Base-by-base conservation (phyloP, 2,113 vertebrate genomes). In the Vidua chalybeata region DNA sequence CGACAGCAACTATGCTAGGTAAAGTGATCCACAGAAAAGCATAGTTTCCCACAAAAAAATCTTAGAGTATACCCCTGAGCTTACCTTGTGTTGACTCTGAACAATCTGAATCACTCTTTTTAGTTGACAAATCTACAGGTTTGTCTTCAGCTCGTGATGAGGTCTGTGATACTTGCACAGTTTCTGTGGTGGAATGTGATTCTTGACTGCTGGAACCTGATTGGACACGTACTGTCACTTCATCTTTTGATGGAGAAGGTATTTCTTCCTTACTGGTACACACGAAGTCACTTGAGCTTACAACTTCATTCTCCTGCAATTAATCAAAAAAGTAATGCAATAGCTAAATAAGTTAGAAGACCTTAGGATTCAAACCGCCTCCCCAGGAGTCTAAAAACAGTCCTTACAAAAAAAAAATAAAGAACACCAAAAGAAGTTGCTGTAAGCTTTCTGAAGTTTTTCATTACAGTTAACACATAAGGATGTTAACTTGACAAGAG, bases 111-210 rank as follows among this genome's bases (percentile, higher is more conserved):
- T 98, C 98, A 51, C 46, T 61, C 87, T 98, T 99, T 96, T 98
- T 99, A 35, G 98, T 97, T 37, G 99, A 99, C 87, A 99, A 97
- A 95, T 99, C 99, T 56, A 99, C 98, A 59, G 99, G 99, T 75
- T 95, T 97, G 45, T 97, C 98, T 74, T 90, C 81, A 83, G 84
- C 58, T 84, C 13, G 92, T 83, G 93, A 73, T 37, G 39, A 90
- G 90, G 78, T 4, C 67, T 96, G 64, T 17, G 91, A 67, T 54
- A 45, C 82, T 16, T 54, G 62, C 54, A 68, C 7, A 35, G 71
- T 64, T 85, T 90, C 96, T 16, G 79, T 75, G 43, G 64, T 64
- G 56, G 97, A 96, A 81, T 96, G 92, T 59, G 89, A 67, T 85
- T 97, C 96, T 95, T 97, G 93, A 62, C 22, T 86, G 73, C 62